Percentiles rank a stretch among this genome's conserved stretches.
Evolutionary conservation across 2,888 invertebrate genomes (phyloP).

Genomic region (Myathropa florea): DNA sequence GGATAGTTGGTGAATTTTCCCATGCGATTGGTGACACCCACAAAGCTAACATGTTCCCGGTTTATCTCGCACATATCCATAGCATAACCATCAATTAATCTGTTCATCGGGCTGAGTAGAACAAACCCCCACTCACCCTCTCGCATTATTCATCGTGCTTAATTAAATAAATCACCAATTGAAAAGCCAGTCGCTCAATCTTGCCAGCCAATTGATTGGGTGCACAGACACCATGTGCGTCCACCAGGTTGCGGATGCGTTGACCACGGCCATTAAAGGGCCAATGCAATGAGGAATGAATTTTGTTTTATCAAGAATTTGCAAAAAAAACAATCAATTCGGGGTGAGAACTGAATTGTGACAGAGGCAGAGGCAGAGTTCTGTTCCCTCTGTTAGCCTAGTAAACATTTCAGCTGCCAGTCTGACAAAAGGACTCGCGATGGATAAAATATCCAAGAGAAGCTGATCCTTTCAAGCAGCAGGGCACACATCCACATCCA

Average conservation of each 20-base stretch:
- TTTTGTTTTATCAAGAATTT: slow-evolving; percentile 31
- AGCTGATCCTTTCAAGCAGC: not conserved
- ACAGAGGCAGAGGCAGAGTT: no score
- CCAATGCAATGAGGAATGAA: slow-evolving; percentile 11
- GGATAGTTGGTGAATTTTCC: slow-evolving; percentile 31
- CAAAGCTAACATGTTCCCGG: slow-evolving; percentile 1
- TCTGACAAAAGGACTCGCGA: not conserved
- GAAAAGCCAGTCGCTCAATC: slow-evolving; percentile 47
- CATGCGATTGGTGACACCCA: slow-evolving; percentile 29
- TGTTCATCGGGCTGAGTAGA: not conserved
- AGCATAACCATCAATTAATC: slow-evolving; percentile 38
- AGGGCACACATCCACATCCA: slow-evolving; percentile 36
- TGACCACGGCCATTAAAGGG: not conserved
- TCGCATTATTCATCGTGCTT: slow-evolving; percentile 15
- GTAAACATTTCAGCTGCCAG: slow-evolving; percentile 41
- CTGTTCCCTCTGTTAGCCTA: slow-evolving; percentile 16
- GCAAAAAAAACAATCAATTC: slow-evolving; percentile 24
- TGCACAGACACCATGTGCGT: slow-evolving; percentile 5
- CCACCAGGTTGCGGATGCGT: not conserved
- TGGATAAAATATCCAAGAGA: slow-evolving; percentile 18
- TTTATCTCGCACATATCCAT: slow-evolving; percentile 1
- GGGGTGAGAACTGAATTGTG: not conserved
- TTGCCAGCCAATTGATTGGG: slow-evolving; percentile 31
- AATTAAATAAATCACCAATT: slow-evolving; percentile 56
- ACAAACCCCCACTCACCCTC: not conserved